Evolutionary conservation across 2,888 invertebrate species (phyloP), one percentile per base, ranked within the genome.

Genomic region (Andrena minutula): DNA sequence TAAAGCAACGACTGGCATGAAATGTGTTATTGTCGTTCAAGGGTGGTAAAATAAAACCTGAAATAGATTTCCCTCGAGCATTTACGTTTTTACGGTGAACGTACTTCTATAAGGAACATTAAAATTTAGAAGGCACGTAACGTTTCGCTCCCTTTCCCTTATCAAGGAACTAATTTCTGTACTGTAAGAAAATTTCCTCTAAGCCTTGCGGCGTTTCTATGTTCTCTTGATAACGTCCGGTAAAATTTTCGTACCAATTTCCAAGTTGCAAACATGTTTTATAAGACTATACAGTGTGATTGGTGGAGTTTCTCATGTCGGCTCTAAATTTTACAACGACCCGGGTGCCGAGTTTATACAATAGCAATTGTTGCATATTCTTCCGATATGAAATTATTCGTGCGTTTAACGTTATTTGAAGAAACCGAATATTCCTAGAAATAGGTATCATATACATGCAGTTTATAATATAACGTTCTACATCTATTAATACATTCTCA

Each of bases 81-180:
- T 41, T 47, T 61, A 26, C 5, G 10, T 74, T 49, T 53, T 63
- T 12, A 0, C 41, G 56, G 28, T 74, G 61, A 71, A 70, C 20
- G 49, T 64, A 63, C 73, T 66, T 72, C 35, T 65, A 30, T 61
- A 79, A 90, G 86, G 86, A 91, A 90, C 79, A 79, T 89, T 85
- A 82, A 68, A 82, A 87, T 84, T 89, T 86, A 85, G 84, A 91
- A 91, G 91, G 91, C 91, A 91, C 91, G 74, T 78, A 61, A 84
- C 80, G 70, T 77, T 79, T 85, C 75, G 86, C 84, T 82, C 78
- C 76, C 73, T 80, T 66, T 82, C 84, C 77, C 75, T 82, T 60
- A 77, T 75, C 84, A 75, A 88, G 84, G 86, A 91, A 91, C 85
- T 41, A 41, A 86, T 89, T 51, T 7, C 49, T n/a, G 51, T 61